phyloP scores from a whole-genome alignment of 2,113 vertebrate species.

The Eulacestoma nigropectus region DNA sequence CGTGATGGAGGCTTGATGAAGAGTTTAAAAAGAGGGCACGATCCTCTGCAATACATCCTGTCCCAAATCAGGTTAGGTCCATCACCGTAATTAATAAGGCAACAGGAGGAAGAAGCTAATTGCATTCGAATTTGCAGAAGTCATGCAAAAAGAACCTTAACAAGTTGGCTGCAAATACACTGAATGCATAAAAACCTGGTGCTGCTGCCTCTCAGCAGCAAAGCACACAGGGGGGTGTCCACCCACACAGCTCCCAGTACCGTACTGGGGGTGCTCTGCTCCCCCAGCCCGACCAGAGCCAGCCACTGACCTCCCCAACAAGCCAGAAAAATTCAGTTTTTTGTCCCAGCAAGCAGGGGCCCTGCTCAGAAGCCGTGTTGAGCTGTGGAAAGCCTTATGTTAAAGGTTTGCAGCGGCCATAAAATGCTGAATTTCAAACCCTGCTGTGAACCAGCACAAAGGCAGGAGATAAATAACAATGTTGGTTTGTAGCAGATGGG shows the following conservation, averaged over 20 bases:
- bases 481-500: neutral
- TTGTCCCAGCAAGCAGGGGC: neutral
- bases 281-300: neutral
- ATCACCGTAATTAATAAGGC: neutral
- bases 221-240: rapidly evolving
- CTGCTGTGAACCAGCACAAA: neutral
- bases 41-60: neutral
- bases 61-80: conserved; percentile 2
- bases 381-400: neutral
- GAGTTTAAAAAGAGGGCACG: neutral
- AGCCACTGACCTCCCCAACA: no score
- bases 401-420: neutral
- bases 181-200: neutral
- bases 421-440: neutral
- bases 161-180: neutral
- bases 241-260: neutral
- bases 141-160: neutral
- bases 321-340: neutral
- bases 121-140: neutral
- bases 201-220: neutral
- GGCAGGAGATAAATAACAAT: neutral
- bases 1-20: neutral
- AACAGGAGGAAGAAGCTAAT: neutral
- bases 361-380: rapidly evolving
- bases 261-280: rapidly evolving